Conservation (phyloP, 2,113 vertebrate species). For the Nothocercus nigrocapillus region DNA sequence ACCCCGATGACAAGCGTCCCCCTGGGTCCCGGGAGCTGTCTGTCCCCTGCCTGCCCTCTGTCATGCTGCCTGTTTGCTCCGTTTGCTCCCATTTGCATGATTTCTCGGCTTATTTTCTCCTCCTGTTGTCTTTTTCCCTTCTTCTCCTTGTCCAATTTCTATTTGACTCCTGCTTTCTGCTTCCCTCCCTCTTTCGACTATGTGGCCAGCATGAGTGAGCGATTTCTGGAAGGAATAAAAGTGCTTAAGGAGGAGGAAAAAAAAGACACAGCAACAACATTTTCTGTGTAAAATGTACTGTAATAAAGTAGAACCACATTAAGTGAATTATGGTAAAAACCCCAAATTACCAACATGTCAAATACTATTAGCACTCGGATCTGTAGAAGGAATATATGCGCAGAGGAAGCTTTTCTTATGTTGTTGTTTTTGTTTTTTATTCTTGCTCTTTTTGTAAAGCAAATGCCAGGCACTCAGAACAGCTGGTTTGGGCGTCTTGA, state of each 20-base stretch:
- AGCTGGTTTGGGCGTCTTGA: constrained; percentile 60
- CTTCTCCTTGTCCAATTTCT: neutral
- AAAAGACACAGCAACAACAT: neutral
- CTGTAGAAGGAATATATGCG: constrained; percentile 40
- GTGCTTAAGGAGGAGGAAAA: constrained; percentile 35
- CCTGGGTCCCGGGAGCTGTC: neutral
- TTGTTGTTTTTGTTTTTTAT: neutral
- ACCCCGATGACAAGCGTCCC: neutral
- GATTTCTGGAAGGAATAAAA: constrained; percentile 70
- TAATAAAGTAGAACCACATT: constrained; percentile 72
- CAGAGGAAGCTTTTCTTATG: constrained; percentile 38
- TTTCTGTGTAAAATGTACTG: constrained; percentile 76
- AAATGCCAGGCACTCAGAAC: constrained; percentile 9
- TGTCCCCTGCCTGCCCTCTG: neutral
- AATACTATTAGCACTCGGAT: constrained; percentile 71
- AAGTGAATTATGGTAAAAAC: constrained; percentile 75
- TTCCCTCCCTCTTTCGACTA: neutral
- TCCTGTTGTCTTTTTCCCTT: neutral
- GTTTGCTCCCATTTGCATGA: constrained; percentile 11
- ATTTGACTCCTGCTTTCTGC: neutral
- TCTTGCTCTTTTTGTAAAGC: constrained; percentile 35
- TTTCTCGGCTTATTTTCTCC: neutral
- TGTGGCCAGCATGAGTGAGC: constrained; percentile 56
- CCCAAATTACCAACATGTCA: constrained; percentile 77
- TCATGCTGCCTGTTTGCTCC: neutral